Conservation (phyloP, 2,113 vertebrate species). For the Pangasianodon gigas region DNA sequence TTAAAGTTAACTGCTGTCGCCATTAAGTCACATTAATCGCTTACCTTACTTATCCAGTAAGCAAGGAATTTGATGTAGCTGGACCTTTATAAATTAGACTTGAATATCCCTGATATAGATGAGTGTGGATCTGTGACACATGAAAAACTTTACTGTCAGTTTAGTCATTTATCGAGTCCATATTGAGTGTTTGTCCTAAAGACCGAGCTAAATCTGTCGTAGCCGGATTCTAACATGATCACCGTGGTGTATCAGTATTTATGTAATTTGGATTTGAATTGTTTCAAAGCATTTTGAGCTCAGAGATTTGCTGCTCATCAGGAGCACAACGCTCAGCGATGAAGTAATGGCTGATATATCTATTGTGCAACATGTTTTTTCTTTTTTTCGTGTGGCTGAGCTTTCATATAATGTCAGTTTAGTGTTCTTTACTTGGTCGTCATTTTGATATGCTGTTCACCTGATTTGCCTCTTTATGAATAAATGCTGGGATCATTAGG, state of each 20-base stretch:
- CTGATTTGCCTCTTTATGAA: neutral
- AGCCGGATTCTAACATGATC: neutral
- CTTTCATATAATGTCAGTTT: neutral
- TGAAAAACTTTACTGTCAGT: neutral
- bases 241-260: neutral
- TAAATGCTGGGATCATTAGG: neutral
- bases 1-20: neutral
- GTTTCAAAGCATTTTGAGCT: neutral
- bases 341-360: neutral
- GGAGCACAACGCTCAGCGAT: neutral
- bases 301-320: neutral
- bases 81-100: neutral
- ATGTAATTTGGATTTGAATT: neutral
- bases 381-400: neutral
- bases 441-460: neutral
- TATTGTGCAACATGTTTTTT: slow-evolving; percentile 2
- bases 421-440: neutral
- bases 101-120: neutral
- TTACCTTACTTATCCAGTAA: neutral
- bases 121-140: neutral
- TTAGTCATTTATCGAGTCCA: neutral
- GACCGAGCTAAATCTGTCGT: neutral
- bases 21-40: neutral
- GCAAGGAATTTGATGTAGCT: neutral
- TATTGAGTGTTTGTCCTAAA: neutral